Conservation (phyloP, 2,888 invertebrate species). For the Ommatoiulus sabulosus region DNA sequence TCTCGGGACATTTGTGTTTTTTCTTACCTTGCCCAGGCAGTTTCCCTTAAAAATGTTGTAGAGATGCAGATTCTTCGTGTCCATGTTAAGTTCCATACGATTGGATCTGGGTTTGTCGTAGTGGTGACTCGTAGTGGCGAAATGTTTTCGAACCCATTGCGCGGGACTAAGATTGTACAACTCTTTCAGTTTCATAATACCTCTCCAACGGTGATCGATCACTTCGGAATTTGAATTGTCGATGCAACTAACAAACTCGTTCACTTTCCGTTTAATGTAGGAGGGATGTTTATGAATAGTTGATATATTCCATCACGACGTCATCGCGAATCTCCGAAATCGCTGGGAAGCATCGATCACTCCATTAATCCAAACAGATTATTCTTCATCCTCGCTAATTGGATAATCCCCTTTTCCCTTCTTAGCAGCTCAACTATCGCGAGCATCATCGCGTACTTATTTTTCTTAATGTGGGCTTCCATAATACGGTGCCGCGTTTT, state of each 20-base stretch:
- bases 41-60: background rate
- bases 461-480: background rate
- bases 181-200: background rate
- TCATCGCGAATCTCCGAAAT: background rate
- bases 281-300: background rate
- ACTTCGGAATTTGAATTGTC: background rate
- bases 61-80: background rate
- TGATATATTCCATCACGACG: background rate
- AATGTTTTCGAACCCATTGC: background rate
- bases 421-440: background rate
- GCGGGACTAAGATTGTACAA: background rate
- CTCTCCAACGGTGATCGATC: background rate
- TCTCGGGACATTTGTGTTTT: background rate
- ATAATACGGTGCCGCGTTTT: background rate
- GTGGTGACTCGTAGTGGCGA: background rate
- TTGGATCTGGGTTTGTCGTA: background rate
- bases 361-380: background rate
- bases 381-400: background rate
- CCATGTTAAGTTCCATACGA: background rate
- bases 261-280: background rate
- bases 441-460: background rate
- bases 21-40: background rate
- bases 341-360: background rate
- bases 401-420: background rate
- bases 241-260: background rate